Evolutionary conservation across 2,113 vertebrate species (phyloP).

Genomic region (Calidris pugnax): DNA sequence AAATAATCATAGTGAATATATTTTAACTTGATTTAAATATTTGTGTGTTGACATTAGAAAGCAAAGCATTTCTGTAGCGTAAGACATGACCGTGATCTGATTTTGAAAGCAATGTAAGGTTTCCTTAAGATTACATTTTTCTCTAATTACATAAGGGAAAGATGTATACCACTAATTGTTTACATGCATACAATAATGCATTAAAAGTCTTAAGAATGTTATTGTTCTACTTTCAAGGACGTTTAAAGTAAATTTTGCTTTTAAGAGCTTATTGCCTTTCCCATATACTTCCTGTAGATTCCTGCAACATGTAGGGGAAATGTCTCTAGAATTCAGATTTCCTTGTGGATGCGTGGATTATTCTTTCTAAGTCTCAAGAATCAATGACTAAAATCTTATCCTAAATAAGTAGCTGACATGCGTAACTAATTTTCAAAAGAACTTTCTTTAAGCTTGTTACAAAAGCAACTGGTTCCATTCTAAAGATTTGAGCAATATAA

Average conservation of each 20-base stretch:
- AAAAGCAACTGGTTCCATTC: slow-evolving; percentile 12
- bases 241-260: neutral
- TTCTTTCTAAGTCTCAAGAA: slow-evolving; percentile 4
- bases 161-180: neutral
- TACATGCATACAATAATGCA: neutral
- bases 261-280: neutral
- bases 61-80: neutral
- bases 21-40: neutral
- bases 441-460: slow-evolving; percentile 19
- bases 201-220: neutral
- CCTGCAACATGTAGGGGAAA: neutral
- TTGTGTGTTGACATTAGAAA: neutral
- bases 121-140: neutral
- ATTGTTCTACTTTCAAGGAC: neutral
- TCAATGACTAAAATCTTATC: slow-evolving; percentile 12
- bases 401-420: neutral
- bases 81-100: neutral
- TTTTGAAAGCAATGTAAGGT: neutral
- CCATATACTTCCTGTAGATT: neutral
- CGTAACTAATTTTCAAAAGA: slow-evolving; percentile 44
- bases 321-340: slow-evolving; percentile 25
- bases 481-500: neutral
- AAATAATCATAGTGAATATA: neutral
- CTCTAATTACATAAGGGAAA: neutral
- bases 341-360: neutral